These are phyloP conservation scores for Marronus borbonicus DNA, from an alignment of 2,888 invertebrate species.

Conservation along the genomic window DNA sequence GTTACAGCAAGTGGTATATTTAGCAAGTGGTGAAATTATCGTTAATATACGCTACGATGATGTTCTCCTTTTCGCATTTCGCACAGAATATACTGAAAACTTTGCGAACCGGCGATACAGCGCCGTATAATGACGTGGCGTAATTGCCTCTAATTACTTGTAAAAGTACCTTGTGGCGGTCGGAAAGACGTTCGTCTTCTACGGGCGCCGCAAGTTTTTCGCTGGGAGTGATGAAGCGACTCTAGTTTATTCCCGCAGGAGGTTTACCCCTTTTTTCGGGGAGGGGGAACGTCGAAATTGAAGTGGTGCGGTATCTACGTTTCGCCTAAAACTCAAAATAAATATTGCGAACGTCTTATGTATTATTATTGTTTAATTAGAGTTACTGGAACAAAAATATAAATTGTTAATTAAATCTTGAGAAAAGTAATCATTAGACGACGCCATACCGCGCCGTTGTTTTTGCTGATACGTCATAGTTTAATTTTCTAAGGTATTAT, in stretches of 20 bases:
- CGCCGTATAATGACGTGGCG: conserved; percentile 70
- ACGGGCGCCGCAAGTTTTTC: conserved; percentile 59
- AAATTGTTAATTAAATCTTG: conserved; percentile 65
- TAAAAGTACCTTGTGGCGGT: conserved; percentile 72
- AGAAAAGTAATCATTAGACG: not conserved
- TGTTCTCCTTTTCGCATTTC: conserved; percentile 65
- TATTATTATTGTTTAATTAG: conserved; percentile 70
- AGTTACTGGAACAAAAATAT: conserved; percentile 66
- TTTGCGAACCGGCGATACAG: conserved; percentile 63
- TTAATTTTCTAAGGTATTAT: conserved; percentile 1
- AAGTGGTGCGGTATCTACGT: conserved; percentile 16
- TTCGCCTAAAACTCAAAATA: conserved; percentile 48
- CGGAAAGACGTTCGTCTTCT: conserved; percentile 64
- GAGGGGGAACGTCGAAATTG: conserved; percentile 13
- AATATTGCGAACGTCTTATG: conserved; percentile 49
- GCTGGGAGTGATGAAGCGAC: conserved; percentile 30
- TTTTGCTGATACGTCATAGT: not conserved
- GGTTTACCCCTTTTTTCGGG: conserved; percentile 40
- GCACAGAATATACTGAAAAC: conserved; percentile 60
- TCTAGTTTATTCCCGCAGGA: conserved; percentile 12
- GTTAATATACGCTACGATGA: conserved; percentile 56
- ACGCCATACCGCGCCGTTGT: not conserved
- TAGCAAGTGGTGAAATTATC: conserved; percentile 1
- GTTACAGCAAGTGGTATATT: not conserved
- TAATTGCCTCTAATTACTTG: conserved; percentile 73